These are phyloP conservation scores for Oxycera nigricornis DNA, from an alignment of 2,888 invertebrate genomes.

Conservation along the genomic window DNA sequence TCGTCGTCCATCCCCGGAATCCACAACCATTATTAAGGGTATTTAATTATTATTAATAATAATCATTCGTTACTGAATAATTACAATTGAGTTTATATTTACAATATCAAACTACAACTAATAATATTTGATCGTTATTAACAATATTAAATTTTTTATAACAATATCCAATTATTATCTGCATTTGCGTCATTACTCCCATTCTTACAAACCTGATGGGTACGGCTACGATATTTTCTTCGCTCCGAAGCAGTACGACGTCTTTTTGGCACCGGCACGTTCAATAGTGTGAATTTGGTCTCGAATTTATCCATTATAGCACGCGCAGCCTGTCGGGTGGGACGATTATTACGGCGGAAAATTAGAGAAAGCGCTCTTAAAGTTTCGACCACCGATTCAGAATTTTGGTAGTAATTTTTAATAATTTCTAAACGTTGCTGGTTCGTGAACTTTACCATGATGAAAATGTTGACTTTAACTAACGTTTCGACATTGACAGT, in stretches of 20 bases:
- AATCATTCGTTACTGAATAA: no score
- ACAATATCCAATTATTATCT: no score
- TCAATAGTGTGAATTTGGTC: background rate
- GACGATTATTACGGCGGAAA: constrained; percentile 11
- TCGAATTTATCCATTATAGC: background rate
- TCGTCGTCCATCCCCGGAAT: no score
- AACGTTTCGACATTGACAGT: background rate
- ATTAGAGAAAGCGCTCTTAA: constrained; percentile 26
- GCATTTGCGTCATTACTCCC: no score
- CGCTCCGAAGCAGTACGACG: background rate
- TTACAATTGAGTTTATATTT: no score
- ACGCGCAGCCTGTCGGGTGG: background rate
- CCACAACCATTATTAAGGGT: no score
- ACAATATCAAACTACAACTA: no score
- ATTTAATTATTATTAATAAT: no score
- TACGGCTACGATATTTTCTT: constrained; percentile 15
- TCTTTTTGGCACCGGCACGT: background rate
- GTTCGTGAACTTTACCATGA: constrained; percentile 27
- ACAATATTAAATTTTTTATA: no score
- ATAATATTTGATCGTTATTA: no score
- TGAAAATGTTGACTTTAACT: constrained; percentile 20
- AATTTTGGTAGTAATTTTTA: constrained; percentile 26
- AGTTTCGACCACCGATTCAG: constrained; percentile 18
- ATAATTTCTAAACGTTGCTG: constrained; percentile 33
- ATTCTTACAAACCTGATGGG: no score